phyloP scores from a whole-genome alignment of 2,797 vertebrate genomes.

The Galaxias olidus region DNA sequence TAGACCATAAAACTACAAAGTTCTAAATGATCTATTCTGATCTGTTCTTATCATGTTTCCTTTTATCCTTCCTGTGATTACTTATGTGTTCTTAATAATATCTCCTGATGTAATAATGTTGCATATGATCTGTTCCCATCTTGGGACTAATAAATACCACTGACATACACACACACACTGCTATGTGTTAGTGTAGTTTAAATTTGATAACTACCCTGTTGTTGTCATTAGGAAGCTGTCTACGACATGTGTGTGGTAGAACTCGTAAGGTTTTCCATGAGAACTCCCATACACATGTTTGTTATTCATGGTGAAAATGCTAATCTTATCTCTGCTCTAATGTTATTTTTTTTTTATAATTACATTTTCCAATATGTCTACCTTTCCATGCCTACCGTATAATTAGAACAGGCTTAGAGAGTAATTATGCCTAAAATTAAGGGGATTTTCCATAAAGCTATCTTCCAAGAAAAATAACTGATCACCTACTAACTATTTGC shows the following conservation, averaged over 20 bases:
- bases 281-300: constrained; percentile 13
- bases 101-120: no score
- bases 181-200: background rate
- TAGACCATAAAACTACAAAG: no score
- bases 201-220: background rate
- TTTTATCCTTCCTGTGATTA: no score
- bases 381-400: constrained; percentile 26
- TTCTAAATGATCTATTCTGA: no score
- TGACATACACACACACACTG: constrained; percentile 35
- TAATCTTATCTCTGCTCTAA: constrained; percentile 13
- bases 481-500: constrained; percentile 26
- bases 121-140: no score
- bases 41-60: no score
- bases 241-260: background rate
- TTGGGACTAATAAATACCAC: no score
- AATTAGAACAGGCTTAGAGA: constrained; percentile 31
- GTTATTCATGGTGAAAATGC: constrained; percentile 8
- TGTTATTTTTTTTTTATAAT: constrained; percentile 19
- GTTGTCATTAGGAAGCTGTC: background rate
- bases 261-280: constrained; percentile 7
- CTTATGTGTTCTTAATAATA: no score
- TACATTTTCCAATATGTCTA: constrained; percentile 28
- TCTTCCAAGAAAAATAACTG: constrained; percentile 52
- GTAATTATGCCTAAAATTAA: constrained; percentile 22
- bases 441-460: constrained; percentile 38